Conservation (phyloP, 2,113 vertebrate genomes). For the Vimba vimba region DNA sequence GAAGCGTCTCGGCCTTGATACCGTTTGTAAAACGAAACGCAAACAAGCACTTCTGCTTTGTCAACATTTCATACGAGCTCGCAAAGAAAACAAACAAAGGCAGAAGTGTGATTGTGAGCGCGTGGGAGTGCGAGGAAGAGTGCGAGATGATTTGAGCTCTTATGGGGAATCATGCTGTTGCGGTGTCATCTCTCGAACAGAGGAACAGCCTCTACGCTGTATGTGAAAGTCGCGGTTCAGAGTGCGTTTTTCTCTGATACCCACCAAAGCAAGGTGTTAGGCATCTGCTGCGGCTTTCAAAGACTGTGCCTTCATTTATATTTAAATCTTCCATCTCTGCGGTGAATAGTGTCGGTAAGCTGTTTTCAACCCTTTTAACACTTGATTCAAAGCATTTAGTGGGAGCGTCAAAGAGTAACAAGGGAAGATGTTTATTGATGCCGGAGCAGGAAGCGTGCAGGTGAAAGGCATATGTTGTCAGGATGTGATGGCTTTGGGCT, state of each 20-base stretch:
- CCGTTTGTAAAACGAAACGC: not conserved
- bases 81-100: slow-evolving; percentile 31
- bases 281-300: slow-evolving; percentile 20
- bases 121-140: not conserved
- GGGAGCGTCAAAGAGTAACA: not conserved
- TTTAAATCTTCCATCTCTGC: slow-evolving; percentile 56
- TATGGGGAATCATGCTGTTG: not conserved
- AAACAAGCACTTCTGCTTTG: slow-evolving; percentile 21
- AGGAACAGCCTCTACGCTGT: not conserved
- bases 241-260: slow-evolving; percentile 24
- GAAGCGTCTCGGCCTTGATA: not conserved
- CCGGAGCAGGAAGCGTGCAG: not conserved
- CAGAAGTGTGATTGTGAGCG: not conserved
- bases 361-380: slow-evolving; percentile 48
- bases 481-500: not conserved
- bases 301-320: slow-evolving; percentile 55
- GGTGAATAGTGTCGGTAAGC: slow-evolving; percentile 18
- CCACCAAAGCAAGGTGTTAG: slow-evolving; percentile 36
- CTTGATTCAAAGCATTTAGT: slow-evolving; percentile 20
- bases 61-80: slow-evolving; percentile 8
- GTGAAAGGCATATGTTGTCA: not conserved
- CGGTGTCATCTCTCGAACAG: not conserved
- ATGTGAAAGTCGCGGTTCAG: slow-evolving; percentile 27
- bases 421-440: slow-evolving; percentile 5
- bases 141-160: slow-evolving; percentile 21